These are phyloP conservation scores for Capitulum mitella DNA, from an alignment of 2,888 invertebrate species.

Conservation along the genomic window DNA sequence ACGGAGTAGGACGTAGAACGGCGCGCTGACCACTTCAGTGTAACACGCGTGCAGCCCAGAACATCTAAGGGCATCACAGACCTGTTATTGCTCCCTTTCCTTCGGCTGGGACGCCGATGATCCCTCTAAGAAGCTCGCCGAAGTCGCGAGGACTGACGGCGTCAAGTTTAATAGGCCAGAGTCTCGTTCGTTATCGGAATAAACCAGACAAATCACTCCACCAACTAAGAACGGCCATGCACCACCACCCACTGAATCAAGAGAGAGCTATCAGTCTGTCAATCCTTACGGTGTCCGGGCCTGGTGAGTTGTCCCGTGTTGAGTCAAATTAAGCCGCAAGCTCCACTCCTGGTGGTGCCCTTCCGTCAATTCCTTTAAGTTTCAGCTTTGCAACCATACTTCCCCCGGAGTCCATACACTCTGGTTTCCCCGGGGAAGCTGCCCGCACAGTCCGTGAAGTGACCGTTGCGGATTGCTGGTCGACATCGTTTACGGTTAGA, in stretches of 20 bases:
- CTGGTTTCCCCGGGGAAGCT: slow-evolving; percentile 54
- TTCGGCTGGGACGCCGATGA: too few relatives aligned
- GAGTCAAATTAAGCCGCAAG: slow-evolving; percentile 65
- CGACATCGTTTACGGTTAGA: slow-evolving; percentile 59
- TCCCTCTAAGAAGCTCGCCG: too few relatives aligned
- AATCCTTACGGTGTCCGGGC: slow-evolving; percentile 62
- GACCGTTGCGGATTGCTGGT: slow-evolving; percentile 56
- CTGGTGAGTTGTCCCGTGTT: slow-evolving; percentile 49
- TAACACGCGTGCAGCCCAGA: too few relatives aligned
- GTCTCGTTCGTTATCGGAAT: too few relatives aligned
- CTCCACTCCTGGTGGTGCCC: slow-evolving; percentile 66
- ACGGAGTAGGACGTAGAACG: too few relatives aligned
- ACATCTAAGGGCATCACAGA: too few relatives aligned
- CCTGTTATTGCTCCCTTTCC: too few relatives aligned
- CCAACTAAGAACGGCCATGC: slow-evolving; percentile 57
- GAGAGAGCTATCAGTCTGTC: slow-evolving; percentile 58
- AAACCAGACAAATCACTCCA: too few relatives aligned
- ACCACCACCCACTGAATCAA: slow-evolving; percentile 52
- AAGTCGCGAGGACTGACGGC: too few relatives aligned
- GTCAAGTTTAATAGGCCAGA: too few relatives aligned
- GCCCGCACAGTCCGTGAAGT: slow-evolving; percentile 53
- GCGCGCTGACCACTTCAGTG: too few relatives aligned
- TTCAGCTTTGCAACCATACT: slow-evolving; percentile 59
- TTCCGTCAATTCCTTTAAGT: slow-evolving; percentile 52
- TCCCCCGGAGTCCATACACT: slow-evolving; percentile 57